A percentile compares a stretch with the other conserved stretches of the same genome.
phyloP scores from a whole-genome alignment of 2,797 vertebrate species.

The Eptatretus atami region DNA sequence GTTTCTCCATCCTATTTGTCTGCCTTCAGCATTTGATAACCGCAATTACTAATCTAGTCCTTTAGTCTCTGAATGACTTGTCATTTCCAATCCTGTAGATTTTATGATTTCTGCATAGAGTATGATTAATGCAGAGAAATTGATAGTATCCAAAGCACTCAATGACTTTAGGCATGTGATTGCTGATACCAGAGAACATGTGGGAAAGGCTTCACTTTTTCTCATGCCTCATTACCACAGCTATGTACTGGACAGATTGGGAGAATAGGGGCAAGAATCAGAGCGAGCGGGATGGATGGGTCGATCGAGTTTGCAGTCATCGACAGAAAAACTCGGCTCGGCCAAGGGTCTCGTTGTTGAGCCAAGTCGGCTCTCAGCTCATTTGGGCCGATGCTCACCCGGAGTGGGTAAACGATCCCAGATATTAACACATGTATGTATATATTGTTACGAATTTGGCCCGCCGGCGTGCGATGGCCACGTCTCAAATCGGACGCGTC shows the following conservation, averaged over 20 bases:
- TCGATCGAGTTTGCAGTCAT: constrained; percentile 49
- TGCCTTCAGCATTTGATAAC: not conserved
- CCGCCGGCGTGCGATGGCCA: no score
- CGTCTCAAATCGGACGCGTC: no score
- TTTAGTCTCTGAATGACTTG: no score
- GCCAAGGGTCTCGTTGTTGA: constrained; percentile 84
- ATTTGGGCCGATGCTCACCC: constrained; percentile 94
- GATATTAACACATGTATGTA: no score
- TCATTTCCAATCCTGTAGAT: no score
- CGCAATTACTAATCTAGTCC: not conserved
- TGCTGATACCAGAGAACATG: no score
- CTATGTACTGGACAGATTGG: constrained; percentile 97
- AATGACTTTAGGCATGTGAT: no score
- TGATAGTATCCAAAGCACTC: no score
- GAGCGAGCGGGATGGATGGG: constrained; percentile 85
- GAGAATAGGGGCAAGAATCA: constrained; percentile 69
- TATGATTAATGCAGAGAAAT: no score
- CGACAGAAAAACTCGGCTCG: constrained; percentile 74
- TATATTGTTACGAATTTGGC: no score
- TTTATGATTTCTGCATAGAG: no score
- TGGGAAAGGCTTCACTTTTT: no score
- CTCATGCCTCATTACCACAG: constrained; percentile 14
- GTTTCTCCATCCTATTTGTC: not conserved
- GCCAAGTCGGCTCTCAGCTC: constrained; percentile 40
- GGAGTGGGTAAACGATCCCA: constrained; percentile 25